Percentiles rank a stretch among this genome's conserved stretches.
Conservation (phyloP, 1,140 invertebrate species). For the Zaprionus davidi region DNA sequence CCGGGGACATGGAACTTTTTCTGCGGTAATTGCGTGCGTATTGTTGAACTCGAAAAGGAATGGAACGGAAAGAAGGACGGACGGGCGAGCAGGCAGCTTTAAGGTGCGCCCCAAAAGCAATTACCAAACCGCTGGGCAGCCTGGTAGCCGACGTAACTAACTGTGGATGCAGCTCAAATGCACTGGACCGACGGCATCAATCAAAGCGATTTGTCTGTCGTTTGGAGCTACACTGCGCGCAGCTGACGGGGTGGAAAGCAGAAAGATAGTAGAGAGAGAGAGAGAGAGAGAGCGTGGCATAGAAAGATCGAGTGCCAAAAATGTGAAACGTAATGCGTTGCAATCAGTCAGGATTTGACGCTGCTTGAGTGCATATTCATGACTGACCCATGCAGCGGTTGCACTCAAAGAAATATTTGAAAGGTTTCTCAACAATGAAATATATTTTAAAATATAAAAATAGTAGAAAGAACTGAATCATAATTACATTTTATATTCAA, state of each 20-base stretch:
- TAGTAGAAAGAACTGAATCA: neutral
- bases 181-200: slow-evolving; percentile 46
- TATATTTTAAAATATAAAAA: neutral
- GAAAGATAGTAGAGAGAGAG: slow-evolving; percentile 10
- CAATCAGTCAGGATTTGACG: slow-evolving; percentile 54
- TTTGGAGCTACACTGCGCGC: neutral
- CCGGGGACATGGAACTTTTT: slow-evolving; percentile 65
- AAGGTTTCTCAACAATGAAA: neutral
- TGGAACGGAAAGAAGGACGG: neutral
- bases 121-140: slow-evolving; percentile 36
- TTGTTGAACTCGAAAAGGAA: slow-evolving; percentile 53
- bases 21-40: slow-evolving; percentile 80
- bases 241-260: neutral
- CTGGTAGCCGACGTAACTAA: slow-evolving; percentile 28
- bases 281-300: neutral
- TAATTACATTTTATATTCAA: neutral
- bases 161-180: slow-evolving; percentile 48
- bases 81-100: slow-evolving; percentile 11
- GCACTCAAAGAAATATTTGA: slow-evolving; percentile 28
- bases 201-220: slow-evolving; percentile 56
- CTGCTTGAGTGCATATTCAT: slow-evolving; percentile 53
- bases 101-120: slow-evolving; percentile 54
- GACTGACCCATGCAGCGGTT: slow-evolving; percentile 32
- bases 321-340: slow-evolving; percentile 53
- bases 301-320: slow-evolving; percentile 52